Conservation (phyloP, 30 jellyfish, hydroid and myxozoan species). For the Hydra vulgaris region DNA sequence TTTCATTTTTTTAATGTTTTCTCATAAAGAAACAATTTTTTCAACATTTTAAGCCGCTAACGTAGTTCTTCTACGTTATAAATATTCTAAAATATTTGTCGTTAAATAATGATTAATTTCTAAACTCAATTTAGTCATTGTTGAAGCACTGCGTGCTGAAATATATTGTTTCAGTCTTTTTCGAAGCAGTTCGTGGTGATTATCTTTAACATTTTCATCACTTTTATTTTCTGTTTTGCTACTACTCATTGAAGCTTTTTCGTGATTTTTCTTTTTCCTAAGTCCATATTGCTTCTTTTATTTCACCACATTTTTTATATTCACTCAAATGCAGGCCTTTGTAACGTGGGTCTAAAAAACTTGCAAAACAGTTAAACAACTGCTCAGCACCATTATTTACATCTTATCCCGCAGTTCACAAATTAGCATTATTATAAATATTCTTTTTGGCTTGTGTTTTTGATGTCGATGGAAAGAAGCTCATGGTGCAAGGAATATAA, state of each 20-base stretch:
- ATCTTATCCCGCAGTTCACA: not conserved
- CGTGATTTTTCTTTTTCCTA: not conserved
- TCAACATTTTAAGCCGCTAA: not conserved
- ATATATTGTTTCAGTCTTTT: not conserved
- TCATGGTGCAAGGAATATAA: not conserved
- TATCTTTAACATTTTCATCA: not conserved
- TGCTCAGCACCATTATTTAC: not conserved
- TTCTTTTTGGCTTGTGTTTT: not conserved
- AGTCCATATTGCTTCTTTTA: not conserved
- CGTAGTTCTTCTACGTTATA: not conserved
- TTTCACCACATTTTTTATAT: not conserved
- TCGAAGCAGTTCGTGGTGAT: not conserved
- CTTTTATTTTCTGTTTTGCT: not conserved
- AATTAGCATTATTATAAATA: not conserved
- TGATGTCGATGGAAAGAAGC: not conserved
- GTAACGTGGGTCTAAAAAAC: not conserved
- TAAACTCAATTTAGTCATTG: not conserved
- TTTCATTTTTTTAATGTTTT: not conserved
- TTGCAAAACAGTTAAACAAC: not conserved
- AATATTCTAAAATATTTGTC: not conserved
- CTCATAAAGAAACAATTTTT: not conserved
- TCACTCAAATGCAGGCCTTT: not conserved
- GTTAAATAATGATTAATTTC: not conserved
- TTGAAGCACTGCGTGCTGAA: not conserved
- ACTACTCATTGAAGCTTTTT: not conserved